phyloP scores from a whole-genome alignment of 2,113 vertebrate species.

The Cyanoramphus novaezelandiae region DNA sequence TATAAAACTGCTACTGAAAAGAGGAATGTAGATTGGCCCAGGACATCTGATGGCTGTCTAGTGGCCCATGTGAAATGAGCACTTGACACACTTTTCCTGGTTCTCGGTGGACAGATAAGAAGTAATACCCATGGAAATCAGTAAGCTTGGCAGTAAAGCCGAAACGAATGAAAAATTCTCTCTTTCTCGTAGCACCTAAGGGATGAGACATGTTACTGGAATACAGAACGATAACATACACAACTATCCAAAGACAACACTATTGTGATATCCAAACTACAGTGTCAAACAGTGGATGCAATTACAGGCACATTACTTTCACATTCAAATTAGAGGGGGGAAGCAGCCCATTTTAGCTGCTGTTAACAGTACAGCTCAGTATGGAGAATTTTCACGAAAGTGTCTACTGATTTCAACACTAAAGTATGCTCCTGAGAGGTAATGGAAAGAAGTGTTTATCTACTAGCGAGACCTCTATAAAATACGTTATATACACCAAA shows the following conservation, averaged over 20 bases:
- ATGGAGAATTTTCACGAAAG: background rate
- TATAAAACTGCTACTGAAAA: background rate
- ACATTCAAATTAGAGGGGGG: background rate
- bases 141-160: background rate
- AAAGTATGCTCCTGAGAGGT: background rate
- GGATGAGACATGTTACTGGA: background rate
- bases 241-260: background rate
- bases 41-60: background rate
- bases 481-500: background rate
- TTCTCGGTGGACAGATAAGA: background rate
- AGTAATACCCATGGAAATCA: background rate
- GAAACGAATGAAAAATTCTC: background rate
- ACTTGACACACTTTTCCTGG: background rate
- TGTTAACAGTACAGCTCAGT: background rate
- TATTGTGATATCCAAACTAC: background rate
- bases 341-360: background rate
- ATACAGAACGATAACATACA: background rate
- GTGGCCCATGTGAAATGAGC: background rate
- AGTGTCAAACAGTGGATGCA: accelerated
- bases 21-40: background rate
- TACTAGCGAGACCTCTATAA: background rate
- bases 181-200: background rate
- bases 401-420: background rate
- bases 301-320: background rate
- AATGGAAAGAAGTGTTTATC: background rate